Base-by-base conservation (phyloP, 2,888 invertebrate genomes). In the Eupithecia pulchellata region DNA sequence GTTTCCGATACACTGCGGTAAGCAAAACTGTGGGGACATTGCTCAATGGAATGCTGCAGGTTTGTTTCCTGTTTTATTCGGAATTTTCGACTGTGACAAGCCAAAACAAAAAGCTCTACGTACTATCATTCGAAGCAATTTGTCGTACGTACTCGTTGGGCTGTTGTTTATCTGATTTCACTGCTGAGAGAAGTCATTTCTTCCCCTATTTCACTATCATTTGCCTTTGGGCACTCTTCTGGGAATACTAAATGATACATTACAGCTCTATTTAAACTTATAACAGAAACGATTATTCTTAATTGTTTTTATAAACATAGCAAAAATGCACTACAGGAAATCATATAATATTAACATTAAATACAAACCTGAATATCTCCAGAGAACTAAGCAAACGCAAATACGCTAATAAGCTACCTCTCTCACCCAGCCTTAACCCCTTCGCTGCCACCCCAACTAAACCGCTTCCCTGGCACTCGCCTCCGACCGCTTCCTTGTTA, bases 1-100 rank as follows among this genome's bases (percentile, higher is more conserved):
- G 66, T 70, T 57, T 62, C 63, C 62, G 57, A 66, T 34, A 52
- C 52, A 52, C 25, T 52, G 52, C 25, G 52, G 52, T 52, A 25
- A 52, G 52, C 52, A 25, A 25, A 25, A 13, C 25, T 11, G 25
- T 25, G 13, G 13, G 52, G 52, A 47, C 42, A 20, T 6, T 47
- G n/a, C 1, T n/a, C 6, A 11, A 20, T 25, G 20, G 3, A 47
- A 25, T 3, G 11, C 0, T 47, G 47, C 42, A 42, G 20, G 47
- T 47, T 20, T 20, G 9, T 47, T n/a, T 47, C 20, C 3, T 20
- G 2, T 9, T 47, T 47, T 11, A 20, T 47, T n/a, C n/a, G n/a
- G n/a, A n/a, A n/a, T n/a, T n/a, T n/a, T n/a, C n/a, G n/a, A n/a
- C n/a, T n/a, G n/a, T n/a, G n/a, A n/a, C n/a, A 30, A 4, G 8